A percentile compares a stretch with the other conserved stretches of the same genome.
These are phyloP conservation scores for Rissa tridactyla DNA, from an alignment of 2,113 vertebrate species.

Conservation along the genomic window DNA sequence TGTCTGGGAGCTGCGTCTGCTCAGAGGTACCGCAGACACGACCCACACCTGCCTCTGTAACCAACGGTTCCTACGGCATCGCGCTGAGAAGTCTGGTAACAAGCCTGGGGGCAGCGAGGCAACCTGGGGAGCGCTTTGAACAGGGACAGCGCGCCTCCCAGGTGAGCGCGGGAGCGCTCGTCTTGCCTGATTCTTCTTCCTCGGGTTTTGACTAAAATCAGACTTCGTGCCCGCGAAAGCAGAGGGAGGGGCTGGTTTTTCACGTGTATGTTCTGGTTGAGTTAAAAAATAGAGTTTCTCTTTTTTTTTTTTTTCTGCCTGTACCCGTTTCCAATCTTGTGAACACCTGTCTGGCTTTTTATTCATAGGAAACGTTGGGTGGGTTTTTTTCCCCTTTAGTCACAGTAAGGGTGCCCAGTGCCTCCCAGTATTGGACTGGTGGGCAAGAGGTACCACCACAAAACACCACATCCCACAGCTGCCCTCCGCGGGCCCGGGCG, in stretches of 20 bases:
- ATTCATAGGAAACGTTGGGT: neutral
- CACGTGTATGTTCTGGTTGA: neutral
- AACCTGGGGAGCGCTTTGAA: neutral
- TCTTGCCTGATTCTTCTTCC: neutral
- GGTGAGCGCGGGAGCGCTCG: neutral
- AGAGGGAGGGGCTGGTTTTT: neutral
- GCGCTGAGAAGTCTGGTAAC: accelerated
- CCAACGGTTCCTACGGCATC: accelerated
- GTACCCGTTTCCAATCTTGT: neutral
- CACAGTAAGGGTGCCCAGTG: neutral
- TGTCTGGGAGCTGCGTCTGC: neutral
- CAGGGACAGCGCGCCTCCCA: accelerated
- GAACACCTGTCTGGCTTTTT: neutral
- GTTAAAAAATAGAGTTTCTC: neutral
- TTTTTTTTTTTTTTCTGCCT: neutral
- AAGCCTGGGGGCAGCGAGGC: accelerated
- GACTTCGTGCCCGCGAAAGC: neutral
- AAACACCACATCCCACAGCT: neutral
- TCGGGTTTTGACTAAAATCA: neutral
- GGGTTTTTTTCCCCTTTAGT: neutral
- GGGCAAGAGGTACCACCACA: neutral
- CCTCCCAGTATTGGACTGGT: neutral
- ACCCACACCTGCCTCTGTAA: accelerated
- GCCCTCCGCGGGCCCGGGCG: neutral
- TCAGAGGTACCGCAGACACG: neutral